Evolutionary conservation across 2,888 invertebrate genomes (phyloP).

Genomic region (Dascillus cervinus): DNA sequence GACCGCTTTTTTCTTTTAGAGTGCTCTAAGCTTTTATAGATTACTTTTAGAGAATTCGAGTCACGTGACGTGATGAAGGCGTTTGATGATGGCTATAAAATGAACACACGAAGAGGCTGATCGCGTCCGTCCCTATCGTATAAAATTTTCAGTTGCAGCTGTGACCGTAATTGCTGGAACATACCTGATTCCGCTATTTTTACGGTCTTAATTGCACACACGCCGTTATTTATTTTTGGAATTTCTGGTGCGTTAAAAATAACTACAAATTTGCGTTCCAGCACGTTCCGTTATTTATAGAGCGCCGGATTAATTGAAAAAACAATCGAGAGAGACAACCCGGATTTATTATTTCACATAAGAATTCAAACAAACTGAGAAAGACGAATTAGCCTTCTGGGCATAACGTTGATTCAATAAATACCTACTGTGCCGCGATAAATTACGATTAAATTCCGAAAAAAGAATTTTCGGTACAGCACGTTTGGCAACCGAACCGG

Average conservation of each 20-base stretch:
- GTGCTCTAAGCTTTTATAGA: conserved; percentile 11
- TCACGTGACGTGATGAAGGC: conserved; percentile 22
- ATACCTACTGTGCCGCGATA: too few species aligned
- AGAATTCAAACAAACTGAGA: too few species aligned
- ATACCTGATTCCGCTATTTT: not conserved
- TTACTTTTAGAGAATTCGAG: conserved; percentile 14
- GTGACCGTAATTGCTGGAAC: conserved; percentile 9
- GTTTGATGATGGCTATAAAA: conserved; percentile 15
- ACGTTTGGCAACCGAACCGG: too few species aligned
- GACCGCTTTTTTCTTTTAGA: not conserved
- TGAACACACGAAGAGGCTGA: conserved; percentile 9
- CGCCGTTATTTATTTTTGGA: not conserved
- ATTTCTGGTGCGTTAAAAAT: not conserved
- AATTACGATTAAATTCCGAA: too few species aligned
- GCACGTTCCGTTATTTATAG: not conserved
- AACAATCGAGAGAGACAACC: too few species aligned
- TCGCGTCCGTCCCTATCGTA: conserved; percentile 6
- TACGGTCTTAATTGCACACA: too few species aligned
- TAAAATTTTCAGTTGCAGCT: conserved; percentile 14
- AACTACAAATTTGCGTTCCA: not conserved
- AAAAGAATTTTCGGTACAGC: too few species aligned
- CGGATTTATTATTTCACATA: too few species aligned
- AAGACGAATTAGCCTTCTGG: too few species aligned
- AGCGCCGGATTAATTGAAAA: not conserved
- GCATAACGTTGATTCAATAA: too few species aligned